phyloP scores from a whole-genome alignment of 2,113 vertebrate species.

The Corvus hawaiiensis region DNA sequence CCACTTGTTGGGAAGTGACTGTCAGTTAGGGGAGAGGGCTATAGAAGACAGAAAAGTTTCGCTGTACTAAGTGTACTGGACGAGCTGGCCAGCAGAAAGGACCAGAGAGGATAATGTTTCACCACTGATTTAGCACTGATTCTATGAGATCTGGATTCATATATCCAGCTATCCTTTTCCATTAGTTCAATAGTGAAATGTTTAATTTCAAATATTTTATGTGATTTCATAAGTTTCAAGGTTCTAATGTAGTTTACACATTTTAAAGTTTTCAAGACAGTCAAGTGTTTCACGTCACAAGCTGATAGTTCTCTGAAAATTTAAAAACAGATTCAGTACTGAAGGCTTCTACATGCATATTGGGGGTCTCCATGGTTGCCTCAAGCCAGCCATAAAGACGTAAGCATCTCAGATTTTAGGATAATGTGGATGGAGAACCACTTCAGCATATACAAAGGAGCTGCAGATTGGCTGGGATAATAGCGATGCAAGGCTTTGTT shows the following conservation, averaged over 20 bases:
- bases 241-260: not conserved
- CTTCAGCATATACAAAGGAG: not conserved
- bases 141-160: not conserved
- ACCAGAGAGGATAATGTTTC: not conserved
- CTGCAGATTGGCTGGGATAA: not conserved
- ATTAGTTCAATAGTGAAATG: not conserved
- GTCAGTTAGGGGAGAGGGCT: not conserved
- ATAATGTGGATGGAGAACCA: not conserved
- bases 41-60: not conserved
- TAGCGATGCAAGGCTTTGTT: not conserved
- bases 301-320: not conserved
- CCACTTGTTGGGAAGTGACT: not conserved
- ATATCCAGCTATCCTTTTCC: not conserved
- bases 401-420: not conserved
- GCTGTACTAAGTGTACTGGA: not conserved
- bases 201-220: not conserved
- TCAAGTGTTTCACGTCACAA: not conserved
- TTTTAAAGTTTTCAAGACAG: not conserved
- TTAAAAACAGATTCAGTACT: not conserved
- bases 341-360: not conserved
- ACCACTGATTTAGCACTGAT: not conserved
- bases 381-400: not conserved
- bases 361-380: not conserved
- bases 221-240: not conserved
- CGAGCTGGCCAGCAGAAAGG: not conserved